Evolutionary conservation across 2,888 invertebrate genomes (phyloP).

Genomic region (Strigamia transsilvanica): DNA sequence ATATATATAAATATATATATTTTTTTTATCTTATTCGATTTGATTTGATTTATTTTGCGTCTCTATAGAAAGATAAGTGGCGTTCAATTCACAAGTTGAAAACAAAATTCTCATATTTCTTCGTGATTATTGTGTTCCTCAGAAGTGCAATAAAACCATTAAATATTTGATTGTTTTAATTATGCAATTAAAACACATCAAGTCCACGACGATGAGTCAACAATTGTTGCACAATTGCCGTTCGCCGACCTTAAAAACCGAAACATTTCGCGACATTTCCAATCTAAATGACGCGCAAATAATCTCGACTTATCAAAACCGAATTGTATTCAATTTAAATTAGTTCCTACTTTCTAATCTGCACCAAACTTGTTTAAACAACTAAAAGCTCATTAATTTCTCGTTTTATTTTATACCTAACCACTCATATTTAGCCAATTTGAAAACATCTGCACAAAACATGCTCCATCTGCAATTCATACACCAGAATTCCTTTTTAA

Average conservation of each 20-base stretch:
- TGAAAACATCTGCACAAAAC: no score
- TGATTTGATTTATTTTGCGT: neutral
- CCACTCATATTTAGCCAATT: no score
- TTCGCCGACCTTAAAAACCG: neutral
- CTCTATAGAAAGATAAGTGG: neutral
- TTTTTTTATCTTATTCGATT: no score
- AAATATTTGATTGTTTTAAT: slow-evolving; percentile 5
- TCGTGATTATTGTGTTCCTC: neutral
- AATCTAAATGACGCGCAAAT: neutral
- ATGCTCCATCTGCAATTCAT: no score
- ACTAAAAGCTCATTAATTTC: no score
- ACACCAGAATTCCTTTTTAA: no score
- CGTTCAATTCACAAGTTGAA: neutral
- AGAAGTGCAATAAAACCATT: neutral
- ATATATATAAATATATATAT: no score
- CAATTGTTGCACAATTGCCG: slow-evolving; percentile 1
- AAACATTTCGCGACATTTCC: neutral
- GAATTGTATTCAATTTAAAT: neutral
- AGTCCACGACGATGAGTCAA: slow-evolving; percentile 11
- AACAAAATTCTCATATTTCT: slow-evolving; percentile 16
- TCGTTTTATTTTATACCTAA: no score
- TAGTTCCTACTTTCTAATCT: no score
- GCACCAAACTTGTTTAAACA: no score
- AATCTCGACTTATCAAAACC: neutral
- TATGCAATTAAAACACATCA: neutral